phyloP scores from a whole-genome alignment of 2,797 vertebrate species.

The Characodon lateralis region DNA sequence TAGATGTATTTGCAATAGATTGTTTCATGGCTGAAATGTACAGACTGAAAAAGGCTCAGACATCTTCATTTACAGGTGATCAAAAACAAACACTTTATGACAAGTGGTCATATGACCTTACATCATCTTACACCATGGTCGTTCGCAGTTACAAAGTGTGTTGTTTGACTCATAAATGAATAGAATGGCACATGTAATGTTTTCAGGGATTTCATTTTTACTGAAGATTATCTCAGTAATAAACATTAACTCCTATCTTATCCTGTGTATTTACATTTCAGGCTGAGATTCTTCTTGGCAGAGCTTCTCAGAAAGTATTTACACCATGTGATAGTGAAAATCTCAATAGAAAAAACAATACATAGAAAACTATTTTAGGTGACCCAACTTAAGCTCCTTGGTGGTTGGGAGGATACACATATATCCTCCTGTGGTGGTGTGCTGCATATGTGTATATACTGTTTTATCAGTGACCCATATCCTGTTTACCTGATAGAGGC shows the following conservation, averaged over 20 bases:
- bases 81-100: background rate
- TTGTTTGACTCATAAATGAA: background rate
- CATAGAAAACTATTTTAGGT: conserved; percentile 64
- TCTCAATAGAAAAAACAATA: conserved; percentile 58
- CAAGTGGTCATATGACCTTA: background rate
- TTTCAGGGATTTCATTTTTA: conserved; percentile 3
- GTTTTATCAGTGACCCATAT: conserved; percentile 87
- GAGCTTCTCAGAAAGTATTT: conserved; percentile 58
- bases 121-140: background rate
- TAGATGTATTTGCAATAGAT: conserved; percentile 13
- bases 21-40: conserved; percentile 14
- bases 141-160: background rate
- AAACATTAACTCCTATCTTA: conserved; percentile 44
- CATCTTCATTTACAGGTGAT: background rate
- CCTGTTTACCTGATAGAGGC: conserved; percentile 86
- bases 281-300: conserved; percentile 49
- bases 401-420: conserved; percentile 54
- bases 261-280: conserved; percentile 54
- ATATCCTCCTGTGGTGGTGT: conserved; percentile 65
- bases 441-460: conserved; percentile 79
- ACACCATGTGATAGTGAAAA: conserved; percentile 58
- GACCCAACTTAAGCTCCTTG: conserved; percentile 57
- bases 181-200: background rate
- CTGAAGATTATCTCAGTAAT: conserved; percentile 56
- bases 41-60: conserved; percentile 3